Evolutionary conservation across 2,888 invertebrate species (phyloP).

Genomic region (Dryobotodes eremita): DNA sequence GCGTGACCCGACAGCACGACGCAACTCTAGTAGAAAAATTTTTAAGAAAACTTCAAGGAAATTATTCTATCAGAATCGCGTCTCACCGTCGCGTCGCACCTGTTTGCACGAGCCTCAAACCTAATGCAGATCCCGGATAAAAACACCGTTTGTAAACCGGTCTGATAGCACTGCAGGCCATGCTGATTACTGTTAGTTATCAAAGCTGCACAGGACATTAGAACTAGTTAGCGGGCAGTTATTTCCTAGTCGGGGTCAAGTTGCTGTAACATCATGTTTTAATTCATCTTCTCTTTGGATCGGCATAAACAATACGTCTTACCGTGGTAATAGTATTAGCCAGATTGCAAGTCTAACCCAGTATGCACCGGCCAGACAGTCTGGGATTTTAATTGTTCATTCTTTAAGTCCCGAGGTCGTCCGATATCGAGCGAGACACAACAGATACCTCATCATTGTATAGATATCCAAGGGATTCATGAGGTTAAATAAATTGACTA

Average conservation of each 20-base stretch:
- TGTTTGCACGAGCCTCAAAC: too few relatives aligned
- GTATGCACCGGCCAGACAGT: neutral
- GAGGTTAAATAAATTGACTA: neutral
- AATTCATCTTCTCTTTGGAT: neutral
- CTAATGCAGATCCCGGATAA: neutral
- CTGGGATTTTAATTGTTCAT: neutral
- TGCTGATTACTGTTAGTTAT: neutral
- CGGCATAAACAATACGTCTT: neutral
- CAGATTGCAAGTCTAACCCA: neutral
- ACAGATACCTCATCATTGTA: too few relatives aligned
- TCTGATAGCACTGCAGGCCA: neutral
- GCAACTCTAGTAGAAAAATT: too few relatives aligned
- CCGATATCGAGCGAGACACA: too few relatives aligned
- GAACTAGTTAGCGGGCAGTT: neutral
- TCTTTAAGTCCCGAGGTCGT: too few relatives aligned
- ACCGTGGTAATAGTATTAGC: neutral
- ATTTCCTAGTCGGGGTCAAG: neutral
- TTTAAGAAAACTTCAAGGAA: too few relatives aligned
- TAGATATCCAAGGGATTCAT: too few relatives aligned
- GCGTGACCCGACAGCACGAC: too few relatives aligned
- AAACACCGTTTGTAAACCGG: slow-evolving; percentile 18
- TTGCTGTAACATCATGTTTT: neutral
- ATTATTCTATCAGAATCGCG: too few relatives aligned
- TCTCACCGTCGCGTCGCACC: too few relatives aligned
- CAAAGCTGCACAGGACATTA: neutral